Base-by-base conservation (phyloP, 2,797 vertebrate species). In the Acomys russatus region DNA sequence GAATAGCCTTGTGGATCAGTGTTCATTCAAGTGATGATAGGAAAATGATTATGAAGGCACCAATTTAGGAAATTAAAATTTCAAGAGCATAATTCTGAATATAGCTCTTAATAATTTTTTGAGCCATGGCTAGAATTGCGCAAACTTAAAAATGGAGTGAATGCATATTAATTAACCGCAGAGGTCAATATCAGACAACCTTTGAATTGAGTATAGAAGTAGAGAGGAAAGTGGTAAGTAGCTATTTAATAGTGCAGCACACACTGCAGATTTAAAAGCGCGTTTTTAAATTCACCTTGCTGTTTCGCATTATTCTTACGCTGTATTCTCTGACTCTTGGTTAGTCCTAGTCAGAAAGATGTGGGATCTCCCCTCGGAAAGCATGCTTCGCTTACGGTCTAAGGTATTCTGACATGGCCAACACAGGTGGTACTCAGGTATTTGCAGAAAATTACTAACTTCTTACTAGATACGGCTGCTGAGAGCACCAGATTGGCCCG, bases 61-160 rank as follows among this genome's bases (percentile, higher is more conserved):
- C 51, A 1, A 84, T 91, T 95, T 49, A 91, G 79, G 63, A 96
- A 93, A 93, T 95, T 68, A 94, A 92, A 91, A 94, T 94, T 88
- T 78, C 35, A 94, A 90, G 82, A 91, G 23, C 44, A 63, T 61
- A 94, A 95, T 94, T 94, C 64, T 54, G 90, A 92, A 73, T 95
- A 83, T n/a, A 59, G 64, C n/a, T 33, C 61, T 96, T 94, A 83
- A 82, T 90, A 92, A 88, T 85, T 89, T 63, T 85, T 35, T 25
- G 9, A 38, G 38, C 5, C 25, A 38, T 59, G 25, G 84, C 86
- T 90, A 86, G 74, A 17, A 91, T 49, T 61, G 14, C 17, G 56
- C 20, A 22, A 95, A 92, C 93, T 94, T 92, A 90, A 71, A 82
- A 91, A 89, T 6, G 93, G 96, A 83, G 23, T 23, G 63, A 87